Evolutionary conservation across 2,113 vertebrate species (phyloP), one percentile per base, ranked within the genome.

Genomic region (Tylochromis polylepis): DNA sequence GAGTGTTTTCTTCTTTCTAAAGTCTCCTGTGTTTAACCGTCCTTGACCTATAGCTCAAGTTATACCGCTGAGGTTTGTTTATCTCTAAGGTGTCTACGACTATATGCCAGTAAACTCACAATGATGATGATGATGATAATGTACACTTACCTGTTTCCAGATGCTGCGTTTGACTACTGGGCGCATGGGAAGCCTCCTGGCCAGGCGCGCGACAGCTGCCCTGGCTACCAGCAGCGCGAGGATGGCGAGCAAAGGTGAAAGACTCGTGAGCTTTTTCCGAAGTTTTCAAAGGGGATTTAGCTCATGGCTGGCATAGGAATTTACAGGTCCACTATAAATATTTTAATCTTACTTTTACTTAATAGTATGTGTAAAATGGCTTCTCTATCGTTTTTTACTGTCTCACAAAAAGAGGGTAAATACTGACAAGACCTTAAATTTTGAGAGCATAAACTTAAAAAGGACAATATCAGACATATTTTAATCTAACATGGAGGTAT

Each of bases 121-220:
- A 5, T 16, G 6, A 79, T 24, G 31, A 1, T 38, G n/a, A 11
- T 51, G 46, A 2, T 3, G 2, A 58, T 36, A 24, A 1, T 18
- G 11, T 24, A 6, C 2, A 18, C 43, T 78, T 18, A 12, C 57
- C 10, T 85, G 72, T 93, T 51, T 91, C 4, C 92, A 96, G 96
- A 96, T 96, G 96, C 86, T 95, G 60, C 89, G 36, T 8, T 56
- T 96, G 91, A 94, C 90, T 3, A 57, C 89, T 14, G 86, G 84
- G n/a, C 93, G 94, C 38, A 14, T 94, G 67, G 88, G 92, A 3
- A 77, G 90, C n/a, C 92, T 96, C 38, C 4, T 95, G 85, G 90
- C 92, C 27, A 79, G 85, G 59, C 88, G 91, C 8, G 87, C 81
- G 15, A 41, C 83, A 1, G 77, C 72, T 7, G 83, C 92, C 9